phyloP scores from a whole-genome alignment of 1,140 invertebrate genomes.

The Plodia interpunctella region DNA sequence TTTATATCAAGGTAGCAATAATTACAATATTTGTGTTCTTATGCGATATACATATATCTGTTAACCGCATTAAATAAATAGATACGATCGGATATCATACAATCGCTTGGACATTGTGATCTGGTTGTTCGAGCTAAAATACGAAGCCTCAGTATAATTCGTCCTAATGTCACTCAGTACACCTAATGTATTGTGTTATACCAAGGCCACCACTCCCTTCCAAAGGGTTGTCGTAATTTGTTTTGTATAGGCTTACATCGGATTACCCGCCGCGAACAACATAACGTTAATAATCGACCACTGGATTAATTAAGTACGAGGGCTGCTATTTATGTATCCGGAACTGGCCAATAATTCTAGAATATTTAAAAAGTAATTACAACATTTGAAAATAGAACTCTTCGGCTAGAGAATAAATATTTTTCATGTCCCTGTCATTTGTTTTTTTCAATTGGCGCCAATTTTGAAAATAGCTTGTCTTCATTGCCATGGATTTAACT shows the following conservation, averaged over 20 bases:
- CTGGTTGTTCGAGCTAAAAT: background rate
- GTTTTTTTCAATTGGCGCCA: too few species aligned
- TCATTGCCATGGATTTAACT: too few species aligned
- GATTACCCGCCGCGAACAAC: background rate
- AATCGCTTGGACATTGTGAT: background rate
- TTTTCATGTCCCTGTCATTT: too few species aligned
- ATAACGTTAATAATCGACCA: background rate
- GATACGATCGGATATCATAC: background rate
- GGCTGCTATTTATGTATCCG: too few species aligned
- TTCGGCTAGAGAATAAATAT: too few species aligned
- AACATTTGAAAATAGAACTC: too few species aligned
- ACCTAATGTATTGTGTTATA: background rate
- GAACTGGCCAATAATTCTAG: too few species aligned
- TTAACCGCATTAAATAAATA: background rate
- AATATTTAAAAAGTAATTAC: too few species aligned
- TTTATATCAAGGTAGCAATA: too few species aligned
- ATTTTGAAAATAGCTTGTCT: too few species aligned
- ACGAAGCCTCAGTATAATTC: background rate
- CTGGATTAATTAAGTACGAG: background rate
- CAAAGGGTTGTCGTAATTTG: background rate
- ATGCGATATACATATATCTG: too few species aligned
- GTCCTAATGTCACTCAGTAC: background rate
- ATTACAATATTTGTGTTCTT: too few species aligned
- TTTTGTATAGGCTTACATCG: background rate
- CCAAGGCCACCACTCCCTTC: background rate